Base-by-base conservation (phyloP, 2,113 vertebrate species). In the Ranitomeya variabilis region DNA sequence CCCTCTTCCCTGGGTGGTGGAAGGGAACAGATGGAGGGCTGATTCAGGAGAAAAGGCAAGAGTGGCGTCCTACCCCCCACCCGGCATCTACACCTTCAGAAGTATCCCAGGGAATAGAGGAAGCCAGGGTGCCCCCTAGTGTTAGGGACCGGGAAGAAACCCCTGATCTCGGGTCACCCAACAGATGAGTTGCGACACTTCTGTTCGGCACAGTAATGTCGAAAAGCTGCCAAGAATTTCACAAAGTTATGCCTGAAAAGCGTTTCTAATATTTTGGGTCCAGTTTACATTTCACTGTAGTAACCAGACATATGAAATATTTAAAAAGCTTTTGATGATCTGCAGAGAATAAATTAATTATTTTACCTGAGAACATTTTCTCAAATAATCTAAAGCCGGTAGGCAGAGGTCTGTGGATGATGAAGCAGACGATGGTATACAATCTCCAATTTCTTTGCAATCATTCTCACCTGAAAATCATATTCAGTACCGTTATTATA, bases 371-470 rank as follows among this genome's bases (percentile, higher is more conserved):
- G 98, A 99, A 91, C 98, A 99, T 88, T 95, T 97, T 92, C 96
- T 95, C 89, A 99, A 96, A 92, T 99, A 99, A 92, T 98, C 97
- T 73, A 99, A 95, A 0, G 98, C 98, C 0, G 98, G 98, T 89
- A 99, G 96, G 92, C 98, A 99, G 93, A 99, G 96, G 91, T 99
- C 98, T 37, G 97, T 98, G 91, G 97, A 96, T 51, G 95, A 95
- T 92, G 92, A 92, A 79, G 93, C 96, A 1, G 95, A 95, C 77
- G 92, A 94, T 0, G 95, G 94, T 79, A 97, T 92, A 89, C 96
- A 97, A 91, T 99, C 97, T 37, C 96, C 96, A 0, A 97, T 97
- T 93, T 99, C 97, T 90, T 97, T 99, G 91, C 95, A 97, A 88
- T 99, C 98, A 60, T 95, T 94, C 92, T 99, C 97, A 80, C 98